Conservation (phyloP, 2,113 vertebrate species). For the Archilochus colubris region DNA sequence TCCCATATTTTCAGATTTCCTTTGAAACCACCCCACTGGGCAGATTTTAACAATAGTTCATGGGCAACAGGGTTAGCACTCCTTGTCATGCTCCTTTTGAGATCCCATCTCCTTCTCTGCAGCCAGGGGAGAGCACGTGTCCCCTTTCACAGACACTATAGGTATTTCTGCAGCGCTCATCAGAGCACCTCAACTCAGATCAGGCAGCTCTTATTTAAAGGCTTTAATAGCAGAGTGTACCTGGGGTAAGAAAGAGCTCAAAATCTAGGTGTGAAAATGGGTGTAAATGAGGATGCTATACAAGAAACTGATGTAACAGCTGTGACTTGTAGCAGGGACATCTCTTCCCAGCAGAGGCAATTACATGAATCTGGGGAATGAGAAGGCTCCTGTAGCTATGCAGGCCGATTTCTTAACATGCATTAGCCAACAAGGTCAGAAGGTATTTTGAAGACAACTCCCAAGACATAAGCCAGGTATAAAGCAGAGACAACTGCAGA, state of each 20-base stretch:
- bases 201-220: constrained; percentile 25
- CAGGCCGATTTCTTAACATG: neutral
- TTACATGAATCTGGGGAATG: neutral
- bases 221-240: neutral
- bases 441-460: constrained; percentile 28
- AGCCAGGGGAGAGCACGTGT: neutral
- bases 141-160: neutral
- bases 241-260: neutral
- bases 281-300: neutral
- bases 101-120: neutral
- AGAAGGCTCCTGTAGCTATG: neutral
- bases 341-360: neutral
- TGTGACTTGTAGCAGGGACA: neutral
- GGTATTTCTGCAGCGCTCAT: neutral
- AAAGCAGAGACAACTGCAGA: constrained; percentile 22
- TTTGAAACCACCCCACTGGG: neutral
- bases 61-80: neutral
- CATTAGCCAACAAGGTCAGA: constrained; percentile 51
- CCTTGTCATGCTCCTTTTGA: neutral
- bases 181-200: neutral
- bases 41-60: neutral
- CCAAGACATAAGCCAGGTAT: constrained; percentile 41
- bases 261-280: neutral
- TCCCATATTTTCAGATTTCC: neutral
- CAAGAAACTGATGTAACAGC: neutral